Evolutionary conservation across 2,113 vertebrate genomes (phyloP), one percentile per base, ranked within the genome.

Genomic region (Scophthalmus maximus): DNA sequence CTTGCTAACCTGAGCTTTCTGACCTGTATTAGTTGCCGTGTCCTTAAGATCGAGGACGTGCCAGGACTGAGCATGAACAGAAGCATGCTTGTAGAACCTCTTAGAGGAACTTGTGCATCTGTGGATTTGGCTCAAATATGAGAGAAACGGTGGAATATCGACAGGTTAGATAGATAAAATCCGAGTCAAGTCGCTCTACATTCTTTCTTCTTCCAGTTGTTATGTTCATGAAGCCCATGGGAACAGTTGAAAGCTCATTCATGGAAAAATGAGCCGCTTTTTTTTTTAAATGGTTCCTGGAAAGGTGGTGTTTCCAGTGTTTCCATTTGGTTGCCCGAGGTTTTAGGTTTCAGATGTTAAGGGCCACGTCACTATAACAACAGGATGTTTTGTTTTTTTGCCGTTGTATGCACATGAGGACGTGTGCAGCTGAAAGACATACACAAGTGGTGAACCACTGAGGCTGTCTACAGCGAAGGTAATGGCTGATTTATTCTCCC

Each of bases 401-500:
- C n/a, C 12, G 3, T 47, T 62, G 5, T 66, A 11, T 17, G 29
- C 9, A 66, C n/a, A 6, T 26, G 0, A 61, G 56, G 47, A 73
- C 20, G 26, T 58, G 52, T 59, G 60, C 46, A 71, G 65, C 60
- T 30, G 2, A 61, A 63, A 60, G 50, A 49, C 36, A 64, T 44
- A 78, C 82, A 75, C 73, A 74, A 46, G 53, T n/a, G 1, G 20
- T 22, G n/a, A 56, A 80, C 61, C 30, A 26, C 62, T 68, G 51
- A 44, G 52, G 27, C 23, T 17, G 17, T 30, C 68, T 67, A 47
- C 46, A 68, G 67, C 4, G 63, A 69, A 62, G 66, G 70, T 79
- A 78, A 52, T 10, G 80, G 76, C 71, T 66, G 65, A 83, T 84
- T 82, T 80, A 73, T 78, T 65, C 34, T 63, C 78, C 76, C 78